These are phyloP conservation scores for Salticus scenicus DNA, from an alignment of 2,888 invertebrate genomes.

Conservation along the genomic window DNA sequence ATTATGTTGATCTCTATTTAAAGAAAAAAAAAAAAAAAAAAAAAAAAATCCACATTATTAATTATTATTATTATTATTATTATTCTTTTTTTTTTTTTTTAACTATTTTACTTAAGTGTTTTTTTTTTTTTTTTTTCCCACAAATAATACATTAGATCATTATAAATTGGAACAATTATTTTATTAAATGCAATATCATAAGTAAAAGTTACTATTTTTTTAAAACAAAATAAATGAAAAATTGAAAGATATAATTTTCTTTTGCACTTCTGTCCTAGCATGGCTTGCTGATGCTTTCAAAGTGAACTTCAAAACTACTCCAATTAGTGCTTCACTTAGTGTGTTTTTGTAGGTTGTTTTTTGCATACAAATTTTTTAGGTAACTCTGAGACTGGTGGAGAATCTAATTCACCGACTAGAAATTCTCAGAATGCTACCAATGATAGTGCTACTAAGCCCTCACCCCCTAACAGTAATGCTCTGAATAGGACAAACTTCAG, in stretches of 20 bases:
- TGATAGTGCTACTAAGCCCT: conserved; percentile 73
- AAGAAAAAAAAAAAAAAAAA: too few species aligned
- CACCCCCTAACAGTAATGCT: conserved; percentile 72
- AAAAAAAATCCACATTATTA: too few species aligned
- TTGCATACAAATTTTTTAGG: conserved; percentile 79
- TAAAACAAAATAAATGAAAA: too few species aligned
- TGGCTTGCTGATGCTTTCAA: conserved; percentile 29
- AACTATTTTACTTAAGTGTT: too few species aligned
- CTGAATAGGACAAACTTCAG: conserved; percentile 85
- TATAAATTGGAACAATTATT: too few species aligned
- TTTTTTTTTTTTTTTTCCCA: too few species aligned
- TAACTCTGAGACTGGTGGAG: conserved; percentile 73
- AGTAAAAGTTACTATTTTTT: too few species aligned
- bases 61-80: too few species aligned
- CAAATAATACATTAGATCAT: too few species aligned
- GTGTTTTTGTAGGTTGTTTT: conserved; percentile 55
- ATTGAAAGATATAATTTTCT: background rate
- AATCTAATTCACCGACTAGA: conserved; percentile 38
- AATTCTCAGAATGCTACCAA: conserved; percentile 77
- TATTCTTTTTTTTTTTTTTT: too few species aligned
- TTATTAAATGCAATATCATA: too few species aligned
- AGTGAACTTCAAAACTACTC: background rate
- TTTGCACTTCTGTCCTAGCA: conserved; percentile 33
- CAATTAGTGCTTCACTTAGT: background rate
- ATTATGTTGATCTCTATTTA: too few species aligned